Percentiles rank a stretch among this genome's conserved stretches.
Conservation (phyloP, 2,888 invertebrate species). For the Philhelius pedissequus region DNA sequence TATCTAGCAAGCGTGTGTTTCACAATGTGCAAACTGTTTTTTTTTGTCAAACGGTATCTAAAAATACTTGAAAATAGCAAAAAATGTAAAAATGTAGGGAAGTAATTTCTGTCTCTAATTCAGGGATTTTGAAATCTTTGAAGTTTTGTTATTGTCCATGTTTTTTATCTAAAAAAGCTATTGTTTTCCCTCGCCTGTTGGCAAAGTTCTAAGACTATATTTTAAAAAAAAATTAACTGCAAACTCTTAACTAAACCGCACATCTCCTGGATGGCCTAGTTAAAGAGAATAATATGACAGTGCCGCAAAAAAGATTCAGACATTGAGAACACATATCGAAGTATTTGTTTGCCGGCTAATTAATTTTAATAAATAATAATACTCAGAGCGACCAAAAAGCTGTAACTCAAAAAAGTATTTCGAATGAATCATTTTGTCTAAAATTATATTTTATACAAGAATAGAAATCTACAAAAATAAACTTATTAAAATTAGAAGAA, state of each 20-base stretch:
- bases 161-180: not conserved
- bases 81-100: constrained; percentile 55
- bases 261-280: constrained; percentile 19
- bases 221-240: not conserved
- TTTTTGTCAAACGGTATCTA: constrained; percentile 45
- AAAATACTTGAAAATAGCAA: constrained; percentile 54
- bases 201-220: constrained; percentile 46
- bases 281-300: no score
- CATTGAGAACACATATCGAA: not conserved
- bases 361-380: not conserved
- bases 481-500: not conserved
- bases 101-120: constrained; percentile 32
- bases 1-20: constrained; percentile 52
- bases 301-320: no score
- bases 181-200: not conserved
- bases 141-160: not conserved
- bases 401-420: not conserved
- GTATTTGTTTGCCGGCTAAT: not conserved
- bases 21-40: constrained; percentile 67
- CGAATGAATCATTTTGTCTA: not conserved
- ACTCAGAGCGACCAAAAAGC: not conserved
- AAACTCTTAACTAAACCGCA: not conserved
- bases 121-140: constrained; percentile 40
- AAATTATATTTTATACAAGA: not conserved
- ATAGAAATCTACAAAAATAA: not conserved